phyloP scores from a whole-genome alignment of 1,140 invertebrate species.

The Ceratina australensis region DNA sequence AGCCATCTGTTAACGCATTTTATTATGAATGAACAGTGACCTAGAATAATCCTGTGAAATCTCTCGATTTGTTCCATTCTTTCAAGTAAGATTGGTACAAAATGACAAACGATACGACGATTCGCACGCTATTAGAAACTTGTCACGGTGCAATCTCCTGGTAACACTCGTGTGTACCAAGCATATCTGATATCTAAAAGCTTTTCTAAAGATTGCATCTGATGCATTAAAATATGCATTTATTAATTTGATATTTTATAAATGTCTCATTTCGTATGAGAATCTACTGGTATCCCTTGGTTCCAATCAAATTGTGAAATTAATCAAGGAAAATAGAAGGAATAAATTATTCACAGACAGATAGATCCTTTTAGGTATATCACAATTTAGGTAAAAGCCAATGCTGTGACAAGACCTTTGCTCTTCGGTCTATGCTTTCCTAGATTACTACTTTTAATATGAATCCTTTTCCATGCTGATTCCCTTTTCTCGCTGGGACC shows the following conservation, averaged over 20 bases:
- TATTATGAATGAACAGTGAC: conserved; percentile 1
- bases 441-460: not conserved
- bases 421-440: not conserved
- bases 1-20: conserved; percentile 28
- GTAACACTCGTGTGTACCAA: too few relatives aligned
- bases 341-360: too few relatives aligned
- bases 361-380: not conserved
- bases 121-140: not conserved
- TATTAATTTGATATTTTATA: too few relatives aligned
- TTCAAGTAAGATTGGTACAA: not conserved
- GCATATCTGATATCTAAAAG: too few relatives aligned
- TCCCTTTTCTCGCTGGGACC: too few relatives aligned
- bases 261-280: too few relatives aligned
- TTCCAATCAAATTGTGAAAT: not conserved
- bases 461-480: not conserved
- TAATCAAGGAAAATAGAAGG: not conserved
- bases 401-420: not conserved
- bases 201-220: too few relatives aligned
- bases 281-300: too few relatives aligned
- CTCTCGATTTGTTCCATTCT: not conserved
- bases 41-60: not conserved
- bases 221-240: too few relatives aligned
- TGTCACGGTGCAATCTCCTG: too few relatives aligned
- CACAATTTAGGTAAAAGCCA: conserved; percentile 7
- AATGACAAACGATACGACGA: not conserved